These are phyloP conservation scores for Hemibagrus guttatus DNA, from an alignment of 2,797 vertebrate genomes.

Conservation along the genomic window DNA sequence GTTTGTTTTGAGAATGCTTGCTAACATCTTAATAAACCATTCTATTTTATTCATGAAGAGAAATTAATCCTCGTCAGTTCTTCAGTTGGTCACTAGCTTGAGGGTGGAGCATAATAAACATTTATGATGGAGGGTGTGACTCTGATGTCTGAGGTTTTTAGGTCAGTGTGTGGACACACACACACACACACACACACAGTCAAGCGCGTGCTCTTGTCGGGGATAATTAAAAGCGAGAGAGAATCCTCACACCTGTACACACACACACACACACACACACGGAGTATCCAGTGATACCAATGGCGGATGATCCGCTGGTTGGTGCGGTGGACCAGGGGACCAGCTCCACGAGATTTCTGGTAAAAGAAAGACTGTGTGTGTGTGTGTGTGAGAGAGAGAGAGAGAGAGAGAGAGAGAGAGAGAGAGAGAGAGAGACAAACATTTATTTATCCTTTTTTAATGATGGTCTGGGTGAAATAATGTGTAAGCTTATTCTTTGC, in stretches of 20 bases:
- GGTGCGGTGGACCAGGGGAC: slow-evolving; percentile 92
- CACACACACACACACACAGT: neutral
- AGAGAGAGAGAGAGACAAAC: neutral
- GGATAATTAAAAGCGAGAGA: neutral
- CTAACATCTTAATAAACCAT: neutral
- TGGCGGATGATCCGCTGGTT: slow-evolving; percentile 76
- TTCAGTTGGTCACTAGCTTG: neutral
- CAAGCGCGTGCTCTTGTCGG: neutral
- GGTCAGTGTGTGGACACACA: neutral
- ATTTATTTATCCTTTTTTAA: neutral
- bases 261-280: slow-evolving; percentile 14
- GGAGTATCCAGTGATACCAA: neutral
- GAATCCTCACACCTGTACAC: neutral
- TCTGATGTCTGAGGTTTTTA: neutral
- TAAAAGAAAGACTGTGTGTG: slow-evolving; percentile 62
- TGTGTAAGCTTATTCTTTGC: neutral
- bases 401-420: too few species aligned
- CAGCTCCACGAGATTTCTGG: slow-evolving; percentile 90
- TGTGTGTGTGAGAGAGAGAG: neutral
- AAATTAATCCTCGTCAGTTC: neutral
- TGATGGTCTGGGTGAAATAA: neutral
- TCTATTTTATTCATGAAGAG: neutral
- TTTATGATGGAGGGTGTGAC: neutral
- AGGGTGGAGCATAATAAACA: neutral
- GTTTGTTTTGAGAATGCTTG: neutral